A percentile compares a stretch with the other conserved stretches of the same genome.
These are phyloP conservation scores for Tachuris rubrigastra DNA, from an alignment of 2,113 vertebrate genomes.

Conservation along the genomic window DNA sequence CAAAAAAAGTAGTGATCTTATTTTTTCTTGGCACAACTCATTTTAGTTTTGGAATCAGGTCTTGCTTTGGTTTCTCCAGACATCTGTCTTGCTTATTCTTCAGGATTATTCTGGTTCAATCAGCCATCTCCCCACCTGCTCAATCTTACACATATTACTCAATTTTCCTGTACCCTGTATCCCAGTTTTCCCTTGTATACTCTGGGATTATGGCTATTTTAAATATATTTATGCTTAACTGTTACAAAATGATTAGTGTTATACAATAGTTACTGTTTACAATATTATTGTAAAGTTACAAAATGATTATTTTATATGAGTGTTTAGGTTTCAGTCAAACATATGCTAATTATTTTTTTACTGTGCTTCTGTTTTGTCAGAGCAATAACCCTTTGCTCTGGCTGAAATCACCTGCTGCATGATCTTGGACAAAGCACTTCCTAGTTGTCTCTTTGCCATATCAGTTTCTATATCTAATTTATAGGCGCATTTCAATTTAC, in stretches of 20 bases:
- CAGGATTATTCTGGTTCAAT: background rate
- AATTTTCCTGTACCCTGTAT: background rate
- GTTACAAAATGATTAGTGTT: background rate
- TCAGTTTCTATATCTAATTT: background rate
- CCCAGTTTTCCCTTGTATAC: background rate
- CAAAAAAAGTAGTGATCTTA: background rate
- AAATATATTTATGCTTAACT: background rate
- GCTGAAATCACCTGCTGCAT: background rate
- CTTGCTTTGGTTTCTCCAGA: background rate
- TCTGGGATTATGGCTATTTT: background rate
- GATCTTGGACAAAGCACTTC: background rate
- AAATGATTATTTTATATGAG: background rate
- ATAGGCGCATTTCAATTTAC: background rate
- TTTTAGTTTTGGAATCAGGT: background rate
- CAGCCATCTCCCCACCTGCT: background rate
- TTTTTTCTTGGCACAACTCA: background rate
- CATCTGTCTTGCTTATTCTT: background rate
- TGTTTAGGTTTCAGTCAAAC: background rate
- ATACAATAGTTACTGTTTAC: background rate
- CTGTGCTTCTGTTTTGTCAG: background rate
- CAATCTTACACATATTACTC: background rate
- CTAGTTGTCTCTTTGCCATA: background rate
- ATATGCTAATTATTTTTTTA: background rate
- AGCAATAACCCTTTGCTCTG: background rate
- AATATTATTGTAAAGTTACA: background rate